Conservation (phyloP, 2,888 invertebrate genomes). For the Strigamia maritima region DNA sequence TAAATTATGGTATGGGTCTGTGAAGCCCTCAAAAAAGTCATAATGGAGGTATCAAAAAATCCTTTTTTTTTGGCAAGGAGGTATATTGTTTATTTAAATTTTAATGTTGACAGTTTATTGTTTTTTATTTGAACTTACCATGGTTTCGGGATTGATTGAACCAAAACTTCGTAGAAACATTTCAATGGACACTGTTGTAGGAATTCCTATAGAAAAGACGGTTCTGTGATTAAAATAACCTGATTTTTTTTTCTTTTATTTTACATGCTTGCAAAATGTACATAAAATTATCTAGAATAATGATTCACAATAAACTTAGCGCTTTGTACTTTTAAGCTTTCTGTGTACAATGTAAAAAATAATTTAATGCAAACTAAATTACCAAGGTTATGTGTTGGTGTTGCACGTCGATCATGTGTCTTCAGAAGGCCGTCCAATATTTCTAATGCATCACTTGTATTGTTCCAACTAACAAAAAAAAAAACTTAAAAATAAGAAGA, state of each 20-base stretch:
- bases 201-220: constrained; percentile 43
- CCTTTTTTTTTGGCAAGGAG: too few species aligned
- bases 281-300: neutral
- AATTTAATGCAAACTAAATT: neutral
- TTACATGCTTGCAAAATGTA: neutral
- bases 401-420: neutral
- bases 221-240: neutral
- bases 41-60: too few species aligned
- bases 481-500: neutral
- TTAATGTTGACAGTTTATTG: neutral
- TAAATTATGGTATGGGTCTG: too few species aligned
- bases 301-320: too few species aligned
- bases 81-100: too few species aligned
- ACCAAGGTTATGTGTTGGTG: constrained; percentile 15
- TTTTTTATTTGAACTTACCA: constrained; percentile 44
- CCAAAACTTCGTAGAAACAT: constrained; percentile 47
- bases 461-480: neutral
- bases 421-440: neutral
- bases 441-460: constrained; percentile 8
- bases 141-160: constrained; percentile 47
- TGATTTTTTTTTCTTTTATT: neutral
- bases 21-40: too few species aligned
- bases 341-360: neutral
- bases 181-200: constrained; percentile 45
- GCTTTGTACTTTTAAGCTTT: neutral